Conservation (phyloP, 2,888 invertebrate species). For the Cremastobaeus sp. region DNA sequence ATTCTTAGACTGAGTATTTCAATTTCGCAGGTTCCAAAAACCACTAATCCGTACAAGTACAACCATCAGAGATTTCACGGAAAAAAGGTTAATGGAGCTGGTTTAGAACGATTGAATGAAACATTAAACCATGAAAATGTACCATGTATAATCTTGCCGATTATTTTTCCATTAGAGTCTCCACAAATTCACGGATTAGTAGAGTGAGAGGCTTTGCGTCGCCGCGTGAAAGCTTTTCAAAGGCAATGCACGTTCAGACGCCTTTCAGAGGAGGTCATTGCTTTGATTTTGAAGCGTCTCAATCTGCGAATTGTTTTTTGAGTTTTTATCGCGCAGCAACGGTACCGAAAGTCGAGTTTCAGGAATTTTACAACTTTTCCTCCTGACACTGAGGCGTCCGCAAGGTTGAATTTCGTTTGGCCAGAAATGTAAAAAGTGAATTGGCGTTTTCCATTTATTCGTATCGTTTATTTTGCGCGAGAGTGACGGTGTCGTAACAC, state of each 20-base stretch:
- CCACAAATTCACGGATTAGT: constrained; percentile 17
- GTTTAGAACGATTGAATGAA: constrained; percentile 5
- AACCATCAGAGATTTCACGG: too few species aligned
- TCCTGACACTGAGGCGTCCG: too few species aligned
- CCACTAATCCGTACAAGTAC: too few species aligned
- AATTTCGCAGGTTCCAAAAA: too few species aligned
- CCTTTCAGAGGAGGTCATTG: constrained; percentile 20
- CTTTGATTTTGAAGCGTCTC: constrained; percentile 7
- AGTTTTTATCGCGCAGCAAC: too few species aligned
- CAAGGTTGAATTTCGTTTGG: constrained; percentile 7
- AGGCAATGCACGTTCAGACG: constrained; percentile 12
- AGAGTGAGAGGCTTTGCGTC: constrained; percentile 17
- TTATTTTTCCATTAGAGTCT: constrained; percentile 25
- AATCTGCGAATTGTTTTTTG: too few species aligned
- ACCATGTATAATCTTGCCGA: constrained; percentile 6
- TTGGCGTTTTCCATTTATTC: constrained; percentile 1
- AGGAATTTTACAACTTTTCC: too few species aligned
- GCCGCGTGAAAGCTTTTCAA: constrained; percentile 31
- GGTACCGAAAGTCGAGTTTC: too few species aligned
- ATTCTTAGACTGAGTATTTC: too few species aligned
- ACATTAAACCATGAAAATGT: constrained; percentile 7
- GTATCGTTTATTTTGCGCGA: constrained; percentile 7
- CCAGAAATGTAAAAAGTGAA: neutral
- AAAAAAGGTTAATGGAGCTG: constrained; percentile 18
- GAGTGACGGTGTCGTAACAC: constrained; percentile 42